Evolutionary conservation across 37 sponge, comb jelly and placozoan genomes (phyloP).

Genomic region (Aplysina aerophoba): DNA sequence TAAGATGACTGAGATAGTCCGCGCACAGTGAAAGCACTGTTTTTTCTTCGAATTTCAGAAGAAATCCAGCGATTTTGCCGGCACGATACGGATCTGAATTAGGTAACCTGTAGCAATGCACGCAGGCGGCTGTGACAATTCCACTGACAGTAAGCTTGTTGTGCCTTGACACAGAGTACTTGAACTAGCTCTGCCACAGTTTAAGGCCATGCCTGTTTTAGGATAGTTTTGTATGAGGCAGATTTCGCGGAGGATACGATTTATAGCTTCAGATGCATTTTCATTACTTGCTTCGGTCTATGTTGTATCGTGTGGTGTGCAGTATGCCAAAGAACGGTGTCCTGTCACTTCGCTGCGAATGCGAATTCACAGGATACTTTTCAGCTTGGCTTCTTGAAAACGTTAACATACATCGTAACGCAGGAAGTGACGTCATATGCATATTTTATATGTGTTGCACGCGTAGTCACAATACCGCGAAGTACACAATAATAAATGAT

Average conservation of each 20-base stretch:
- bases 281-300: too few species aligned
- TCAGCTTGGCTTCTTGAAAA: neutral
- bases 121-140: neutral
- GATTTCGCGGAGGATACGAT: too few species aligned
- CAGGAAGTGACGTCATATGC: constrained; percentile 7
- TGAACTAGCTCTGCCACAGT: neutral
- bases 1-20: neutral
- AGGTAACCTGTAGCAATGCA: neutral
- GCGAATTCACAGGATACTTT: constrained; percentile 1
- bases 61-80: neutral
- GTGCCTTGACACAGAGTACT: neutral
- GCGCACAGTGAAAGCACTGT: neutral
- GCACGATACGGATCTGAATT: neutral
- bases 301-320: too few species aligned
- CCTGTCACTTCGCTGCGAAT: neutral
- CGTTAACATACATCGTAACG: constrained; percentile 9
- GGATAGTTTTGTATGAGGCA: neutral
- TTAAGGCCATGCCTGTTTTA: neutral
- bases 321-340: too few species aligned
- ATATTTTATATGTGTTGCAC: neutral
- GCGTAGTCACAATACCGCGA: neutral
- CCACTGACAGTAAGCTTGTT: neutral
- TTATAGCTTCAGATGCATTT: too few species aligned
- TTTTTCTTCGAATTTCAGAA: neutral
- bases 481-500: constrained; percentile 1